Conservation (phyloP, 2,888 invertebrate species). For the Drosophila paracracens region DNA sequence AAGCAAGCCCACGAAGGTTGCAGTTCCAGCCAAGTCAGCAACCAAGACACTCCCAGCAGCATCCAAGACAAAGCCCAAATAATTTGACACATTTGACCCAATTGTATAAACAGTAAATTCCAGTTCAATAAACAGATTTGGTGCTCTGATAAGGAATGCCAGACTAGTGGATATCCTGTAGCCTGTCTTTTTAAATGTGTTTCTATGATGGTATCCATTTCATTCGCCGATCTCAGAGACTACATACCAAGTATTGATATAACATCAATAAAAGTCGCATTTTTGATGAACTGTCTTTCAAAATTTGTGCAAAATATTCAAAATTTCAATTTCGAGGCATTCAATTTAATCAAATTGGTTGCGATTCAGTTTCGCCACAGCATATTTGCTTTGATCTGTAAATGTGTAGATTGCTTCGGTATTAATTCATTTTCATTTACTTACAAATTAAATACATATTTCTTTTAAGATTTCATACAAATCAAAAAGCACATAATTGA, state of each 20-base stretch:
- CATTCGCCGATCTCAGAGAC: neutral
- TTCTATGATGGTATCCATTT: neutral
- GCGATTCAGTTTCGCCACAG: neutral
- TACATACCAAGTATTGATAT: neutral
- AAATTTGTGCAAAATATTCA: neutral
- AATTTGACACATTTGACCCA: neutral
- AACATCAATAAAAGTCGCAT: neutral
- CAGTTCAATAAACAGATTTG: neutral
- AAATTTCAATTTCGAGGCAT: neutral
- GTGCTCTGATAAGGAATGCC: neutral
- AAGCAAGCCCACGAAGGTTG: slow-evolving; percentile 16
- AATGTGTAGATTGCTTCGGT: neutral
- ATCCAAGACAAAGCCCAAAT: slow-evolving; percentile 10
- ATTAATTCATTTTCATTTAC: neutral
- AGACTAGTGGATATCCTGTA: neutral
- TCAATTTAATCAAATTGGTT: neutral
- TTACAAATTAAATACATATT: neutral
- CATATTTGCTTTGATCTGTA: neutral
- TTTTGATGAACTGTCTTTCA: neutral
- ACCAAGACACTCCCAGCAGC: slow-evolving; percentile 14
- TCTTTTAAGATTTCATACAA: neutral
- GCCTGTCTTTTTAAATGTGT: no score
- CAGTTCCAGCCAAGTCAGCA: slow-evolving; percentile 11
- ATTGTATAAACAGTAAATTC: neutral
- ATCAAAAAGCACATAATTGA: neutral